Conservation (phyloP, 1,140 invertebrate species). For the Chironomus striatipennis region DNA sequence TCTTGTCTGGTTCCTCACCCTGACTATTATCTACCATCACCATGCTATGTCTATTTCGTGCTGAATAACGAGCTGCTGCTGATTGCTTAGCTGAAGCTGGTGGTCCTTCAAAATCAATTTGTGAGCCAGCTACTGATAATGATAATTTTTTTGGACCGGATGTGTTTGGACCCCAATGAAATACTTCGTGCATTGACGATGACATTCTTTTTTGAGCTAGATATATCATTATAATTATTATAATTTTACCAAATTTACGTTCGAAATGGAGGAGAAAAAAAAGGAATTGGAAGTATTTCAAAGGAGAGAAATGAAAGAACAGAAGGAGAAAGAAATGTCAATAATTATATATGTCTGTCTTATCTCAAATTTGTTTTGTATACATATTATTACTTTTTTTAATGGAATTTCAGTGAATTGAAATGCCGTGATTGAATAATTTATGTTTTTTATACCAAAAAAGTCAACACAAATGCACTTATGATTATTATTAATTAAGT, state of each 20-base stretch:
- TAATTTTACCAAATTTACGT: too few relatives aligned
- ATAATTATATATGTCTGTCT: too few relatives aligned
- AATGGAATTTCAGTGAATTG: too few relatives aligned
- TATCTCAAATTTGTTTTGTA: too few relatives aligned
- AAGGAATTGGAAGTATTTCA: not conserved
- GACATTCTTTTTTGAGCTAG: slow-evolving; percentile 43
- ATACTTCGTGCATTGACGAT: slow-evolving; percentile 67
- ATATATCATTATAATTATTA: not conserved
- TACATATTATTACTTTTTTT: too few relatives aligned
- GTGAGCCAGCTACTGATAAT: slow-evolving; percentile 36
- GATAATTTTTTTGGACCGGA: slow-evolving; percentile 40
- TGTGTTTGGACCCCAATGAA: slow-evolving; percentile 57
- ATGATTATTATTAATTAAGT: too few relatives aligned
- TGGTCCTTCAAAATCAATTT: slow-evolving; percentile 40
- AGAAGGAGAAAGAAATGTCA: not conserved
- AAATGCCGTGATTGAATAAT: too few relatives aligned
- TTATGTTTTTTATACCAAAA: too few relatives aligned
- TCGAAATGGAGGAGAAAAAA: not conserved
- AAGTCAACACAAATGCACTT: too few relatives aligned
- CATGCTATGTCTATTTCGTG: slow-evolving; percentile 21
- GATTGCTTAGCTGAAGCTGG: slow-evolving; percentile 3
- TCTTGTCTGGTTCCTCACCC: not conserved
- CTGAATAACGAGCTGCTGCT: not conserved
- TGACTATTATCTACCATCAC: slow-evolving; percentile 17
- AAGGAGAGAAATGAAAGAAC: not conserved